These are phyloP conservation scores for Nymphalis urticae DNA, from an alignment of 2,888 invertebrate species.

Conservation along the genomic window DNA sequence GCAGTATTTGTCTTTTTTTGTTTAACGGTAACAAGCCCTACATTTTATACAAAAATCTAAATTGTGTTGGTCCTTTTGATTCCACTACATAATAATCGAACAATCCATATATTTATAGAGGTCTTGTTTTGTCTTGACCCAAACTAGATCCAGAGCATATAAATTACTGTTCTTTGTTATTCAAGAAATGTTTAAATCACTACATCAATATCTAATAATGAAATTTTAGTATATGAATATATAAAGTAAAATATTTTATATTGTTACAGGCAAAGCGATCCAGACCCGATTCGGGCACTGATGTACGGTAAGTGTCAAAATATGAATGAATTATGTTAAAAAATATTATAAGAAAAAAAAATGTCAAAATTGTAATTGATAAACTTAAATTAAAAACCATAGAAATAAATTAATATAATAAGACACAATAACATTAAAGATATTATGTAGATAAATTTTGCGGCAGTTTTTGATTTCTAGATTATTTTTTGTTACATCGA, in stretches of 20 bases:
- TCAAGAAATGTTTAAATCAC: too few species aligned
- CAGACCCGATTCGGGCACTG: conserved; percentile 84
- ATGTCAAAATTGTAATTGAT: neutral
- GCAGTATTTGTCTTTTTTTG: too few species aligned
- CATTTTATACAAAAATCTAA: neutral
- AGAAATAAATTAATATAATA: neutral
- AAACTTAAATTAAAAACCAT: neutral
- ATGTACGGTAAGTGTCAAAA: conserved; percentile 84
- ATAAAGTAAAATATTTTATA: conserved; percentile 30
- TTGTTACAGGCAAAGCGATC: conserved; percentile 87
- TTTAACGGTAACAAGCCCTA: too few species aligned
- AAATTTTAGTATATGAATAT: too few species aligned
- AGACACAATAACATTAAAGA: neutral
- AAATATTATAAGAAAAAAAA: neutral
- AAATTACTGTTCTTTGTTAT: too few species aligned
- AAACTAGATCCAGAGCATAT: too few species aligned
- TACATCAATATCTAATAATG: too few species aligned
- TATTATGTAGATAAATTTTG: neutral
- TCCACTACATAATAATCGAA: too few species aligned
- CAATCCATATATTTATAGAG: too few species aligned
- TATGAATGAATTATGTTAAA: neutral
- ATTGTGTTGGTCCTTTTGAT: neutral
- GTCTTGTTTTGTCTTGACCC: too few species aligned
- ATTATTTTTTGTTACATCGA: neutral
- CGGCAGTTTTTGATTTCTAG: neutral